phyloP scores from a whole-genome alignment of 2,797 vertebrate species.

The Poeciliopsis gracilis region DNA sequence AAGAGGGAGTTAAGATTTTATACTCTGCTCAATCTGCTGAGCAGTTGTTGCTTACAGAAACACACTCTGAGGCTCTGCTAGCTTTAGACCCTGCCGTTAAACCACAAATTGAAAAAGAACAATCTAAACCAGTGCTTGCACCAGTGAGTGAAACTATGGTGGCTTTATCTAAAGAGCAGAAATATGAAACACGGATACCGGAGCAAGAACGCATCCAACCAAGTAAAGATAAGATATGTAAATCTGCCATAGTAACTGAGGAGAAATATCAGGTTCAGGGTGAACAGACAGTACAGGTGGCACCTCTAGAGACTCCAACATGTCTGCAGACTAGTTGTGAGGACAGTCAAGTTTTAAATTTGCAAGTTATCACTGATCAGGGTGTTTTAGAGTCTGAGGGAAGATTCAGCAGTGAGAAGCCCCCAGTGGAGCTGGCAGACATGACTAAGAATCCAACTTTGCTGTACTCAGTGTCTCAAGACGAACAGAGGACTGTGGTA shows the following conservation, averaged over 20 bases:
- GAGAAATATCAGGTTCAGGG: conserved; percentile 74
- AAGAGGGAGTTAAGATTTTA: conserved; percentile 78
- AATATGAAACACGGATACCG: conserved; percentile 51
- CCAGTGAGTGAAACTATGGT: conserved; percentile 68
- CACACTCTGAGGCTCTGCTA: conserved; percentile 61
- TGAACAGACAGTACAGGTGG: conserved; percentile 60
- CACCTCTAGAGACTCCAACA: conserved; percentile 48
- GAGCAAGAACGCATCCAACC: conserved; percentile 59
- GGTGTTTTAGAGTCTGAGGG: conserved; percentile 74
- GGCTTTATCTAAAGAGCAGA: conserved; percentile 69
- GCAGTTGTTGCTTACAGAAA: conserved; percentile 66
- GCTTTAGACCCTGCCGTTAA: conserved; percentile 48
- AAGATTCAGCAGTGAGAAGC: conserved; percentile 65
- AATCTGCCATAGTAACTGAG: conserved; percentile 71
- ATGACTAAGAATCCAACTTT: conserved; percentile 63
- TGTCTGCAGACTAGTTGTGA: conserved; percentile 65
- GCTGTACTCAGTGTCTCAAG: conserved; percentile 65
- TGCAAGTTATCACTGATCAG: conserved; percentile 78
- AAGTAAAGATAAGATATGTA: conserved; percentile 65
- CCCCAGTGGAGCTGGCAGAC: conserved; percentile 53
- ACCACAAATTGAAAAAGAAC: conserved; percentile 55
- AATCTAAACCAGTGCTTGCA: conserved; percentile 46
- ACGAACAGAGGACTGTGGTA: conserved; percentile 71
- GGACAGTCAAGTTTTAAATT: conserved; percentile 58
- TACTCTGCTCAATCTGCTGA: conserved; percentile 72